Base-by-base conservation (phyloP, 1,140 invertebrate genomes). In the Oncopodura yosiiana region DNA sequence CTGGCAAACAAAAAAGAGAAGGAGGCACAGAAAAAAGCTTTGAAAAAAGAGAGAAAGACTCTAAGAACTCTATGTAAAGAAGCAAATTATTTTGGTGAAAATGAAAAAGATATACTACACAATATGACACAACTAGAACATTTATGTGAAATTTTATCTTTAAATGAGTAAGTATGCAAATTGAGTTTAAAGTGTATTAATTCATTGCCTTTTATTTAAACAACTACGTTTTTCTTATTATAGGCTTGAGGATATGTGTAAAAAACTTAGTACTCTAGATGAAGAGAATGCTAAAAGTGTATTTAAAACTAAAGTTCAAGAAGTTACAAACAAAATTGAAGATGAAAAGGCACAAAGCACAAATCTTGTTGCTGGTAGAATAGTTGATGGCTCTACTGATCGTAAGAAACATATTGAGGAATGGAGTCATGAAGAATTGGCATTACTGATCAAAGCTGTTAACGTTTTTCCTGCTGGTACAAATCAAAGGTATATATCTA, bases 381-480 rank as follows among this genome's bases (percentile, higher is more conserved):
- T 45, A 3, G 57, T 21, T 18, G 34, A 11, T 37, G 26, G 43
- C 3, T 32, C 42, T 30, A 23, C 24, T 2, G 44, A 50, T 9
- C 19, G 49, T 1, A 49, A 48, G 16, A 36, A 46, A 14, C 39
- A 44, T 44, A 49, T 56, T 24, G 59, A 69, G 8, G 73, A 78
- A 6, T 98, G 94, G 94, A 79, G 74, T 18, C 77, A 80, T 45
- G 78, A 79, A 49, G 91, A 97, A 65, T 73, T 91, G 1, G 86
- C 92, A 63, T 69, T 94, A 16, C 75, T 98, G 1, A 93, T 96
- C 18, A 97, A 97, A 71, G 92, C 88, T 30, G 91, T 96, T 0
- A 96, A 95, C 74, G 68, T 97, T 2, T 97, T 96, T 69, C 93
- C 94, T 0, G 91, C 92, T 37, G 94, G 94, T 14, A 97, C 94